Evolutionary conservation across 30 jellyfish, hydroid and myxozoan species (phyloP).

Genomic region (Phacellophora camtschatica): DNA sequence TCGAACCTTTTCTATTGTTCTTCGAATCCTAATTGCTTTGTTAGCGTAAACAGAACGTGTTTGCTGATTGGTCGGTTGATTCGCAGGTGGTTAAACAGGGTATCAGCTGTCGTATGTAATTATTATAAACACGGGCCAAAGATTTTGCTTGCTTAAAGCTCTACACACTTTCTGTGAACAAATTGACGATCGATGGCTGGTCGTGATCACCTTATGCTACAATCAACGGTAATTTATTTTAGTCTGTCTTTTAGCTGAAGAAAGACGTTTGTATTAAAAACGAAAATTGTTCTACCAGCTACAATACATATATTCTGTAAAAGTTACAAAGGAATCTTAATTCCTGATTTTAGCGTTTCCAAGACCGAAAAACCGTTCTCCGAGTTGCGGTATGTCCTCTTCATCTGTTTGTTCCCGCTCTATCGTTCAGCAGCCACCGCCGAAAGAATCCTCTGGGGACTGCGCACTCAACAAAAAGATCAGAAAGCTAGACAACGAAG

Average conservation of each 20-base stretch:
- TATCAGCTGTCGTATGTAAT: conserved; percentile 87
- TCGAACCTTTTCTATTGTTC: conserved; percentile 64
- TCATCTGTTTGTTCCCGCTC: conserved; percentile 75
- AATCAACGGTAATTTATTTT: conserved; percentile 60
- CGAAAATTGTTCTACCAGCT: too few species aligned
- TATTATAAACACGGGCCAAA: conserved; percentile 73
- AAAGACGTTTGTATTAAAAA: too few species aligned
- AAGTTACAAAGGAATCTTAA: too few species aligned
- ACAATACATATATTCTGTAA: too few species aligned
- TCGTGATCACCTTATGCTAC: too few species aligned
- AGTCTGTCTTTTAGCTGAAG: too few species aligned
- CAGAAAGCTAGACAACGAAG: conserved; percentile 60
- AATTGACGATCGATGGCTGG: conserved; percentile 38
- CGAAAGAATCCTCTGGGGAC: conserved; percentile 67
- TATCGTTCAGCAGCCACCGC: conserved; percentile 63
- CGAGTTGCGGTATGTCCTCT: conserved; percentile 60
- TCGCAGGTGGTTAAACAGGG: conserved; percentile 94
- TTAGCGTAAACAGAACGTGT: conserved; percentile 83
- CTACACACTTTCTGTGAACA: conserved; percentile 48
- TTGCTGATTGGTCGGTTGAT: conserved; percentile 74
- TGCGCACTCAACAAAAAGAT: conserved; percentile 71
- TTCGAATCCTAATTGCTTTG: conserved; percentile 81
- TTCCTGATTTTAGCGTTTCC: conserved; percentile 17
- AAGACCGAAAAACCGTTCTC: neutral
- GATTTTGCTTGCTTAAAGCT: conserved; percentile 71